Evolutionary conservation across 1,140 invertebrate genomes (phyloP).

Genomic region (Probaryconus sp.): DNA sequence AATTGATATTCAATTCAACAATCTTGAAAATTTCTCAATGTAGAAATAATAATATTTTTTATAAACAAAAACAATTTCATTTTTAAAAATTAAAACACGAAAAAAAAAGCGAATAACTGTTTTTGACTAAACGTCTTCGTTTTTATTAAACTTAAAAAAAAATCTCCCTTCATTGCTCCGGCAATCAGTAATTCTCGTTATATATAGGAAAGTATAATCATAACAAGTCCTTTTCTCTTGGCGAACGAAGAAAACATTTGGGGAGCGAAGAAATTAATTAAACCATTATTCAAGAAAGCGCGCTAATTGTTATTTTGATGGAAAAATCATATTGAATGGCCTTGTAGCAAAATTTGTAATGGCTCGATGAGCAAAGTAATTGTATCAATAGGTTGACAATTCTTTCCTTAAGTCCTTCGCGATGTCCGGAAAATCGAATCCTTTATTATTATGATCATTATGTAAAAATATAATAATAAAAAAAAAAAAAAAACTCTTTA

Average conservation of each 20-base stretch:
- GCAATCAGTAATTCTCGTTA: constrained; percentile 72
- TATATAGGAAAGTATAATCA: constrained; percentile 67
- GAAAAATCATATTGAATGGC: constrained; percentile 47
- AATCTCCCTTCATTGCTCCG: constrained; percentile 54
- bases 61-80: too few relatives aligned
- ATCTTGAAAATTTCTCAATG: too few relatives aligned
- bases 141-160: too few relatives aligned
- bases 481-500: too few relatives aligned
- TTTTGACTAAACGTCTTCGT: constrained; percentile 35
- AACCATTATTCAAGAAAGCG: constrained; percentile 58
- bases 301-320: constrained; percentile 60
- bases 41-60: too few relatives aligned
- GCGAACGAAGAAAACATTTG: constrained; percentile 55
- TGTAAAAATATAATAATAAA: too few relatives aligned
- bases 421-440: not conserved
- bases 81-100: constrained; percentile 5
- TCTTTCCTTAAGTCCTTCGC: constrained; percentile 1
- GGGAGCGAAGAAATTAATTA: constrained; percentile 61
- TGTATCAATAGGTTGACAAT: constrained; percentile 18
- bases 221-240: constrained; percentile 58
- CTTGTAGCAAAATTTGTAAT: constrained; percentile 39
- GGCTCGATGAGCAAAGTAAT: constrained; percentile 34
- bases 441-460: too few relatives aligned
- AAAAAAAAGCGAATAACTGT: constrained; percentile 10
- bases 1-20: too few relatives aligned